Evolutionary conservation across 2,797 vertebrate genomes (phyloP).

Genomic region (Neoniphon sammara): DNA sequence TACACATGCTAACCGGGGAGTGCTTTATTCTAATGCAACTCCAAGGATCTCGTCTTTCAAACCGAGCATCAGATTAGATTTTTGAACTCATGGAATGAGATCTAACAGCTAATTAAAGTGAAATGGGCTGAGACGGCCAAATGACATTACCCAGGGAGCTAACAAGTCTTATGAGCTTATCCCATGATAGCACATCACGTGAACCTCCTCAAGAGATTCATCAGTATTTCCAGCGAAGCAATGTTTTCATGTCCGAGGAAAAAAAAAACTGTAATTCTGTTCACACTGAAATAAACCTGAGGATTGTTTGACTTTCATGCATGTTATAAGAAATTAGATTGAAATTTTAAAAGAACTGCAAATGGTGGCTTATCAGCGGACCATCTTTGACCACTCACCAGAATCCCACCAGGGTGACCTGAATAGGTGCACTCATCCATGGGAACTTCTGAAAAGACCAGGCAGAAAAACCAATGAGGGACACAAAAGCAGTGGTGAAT

Average conservation of each 20-base stretch:
- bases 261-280: not conserved
- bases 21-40: not conserved
- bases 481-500: constrained; percentile 68
- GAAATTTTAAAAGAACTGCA: constrained; percentile 38
- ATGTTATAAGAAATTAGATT: not conserved
- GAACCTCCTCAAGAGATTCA: not conserved
- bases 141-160: not conserved
- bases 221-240: not conserved
- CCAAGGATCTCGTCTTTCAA: not conserved
- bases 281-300: not conserved
- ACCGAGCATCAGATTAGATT: too few species aligned
- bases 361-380: constrained; percentile 57
- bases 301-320: not conserved
- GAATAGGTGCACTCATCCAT: constrained; percentile 99
- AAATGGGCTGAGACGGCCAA: too few species aligned
- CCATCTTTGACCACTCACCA: constrained; percentile 88
- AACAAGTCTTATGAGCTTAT: not conserved
- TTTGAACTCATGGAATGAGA: too few species aligned
- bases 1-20: not conserved
- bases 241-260: not conserved
- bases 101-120: too few species aligned
- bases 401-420: constrained; percentile 96
- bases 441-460: constrained; percentile 90
- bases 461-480: constrained; percentile 62
- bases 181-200: not conserved